Evolutionary conservation across 2,888 invertebrate species (phyloP), one percentile per base, ranked within the genome.

Genomic region (Pardosa pseudoannulata): DNA sequence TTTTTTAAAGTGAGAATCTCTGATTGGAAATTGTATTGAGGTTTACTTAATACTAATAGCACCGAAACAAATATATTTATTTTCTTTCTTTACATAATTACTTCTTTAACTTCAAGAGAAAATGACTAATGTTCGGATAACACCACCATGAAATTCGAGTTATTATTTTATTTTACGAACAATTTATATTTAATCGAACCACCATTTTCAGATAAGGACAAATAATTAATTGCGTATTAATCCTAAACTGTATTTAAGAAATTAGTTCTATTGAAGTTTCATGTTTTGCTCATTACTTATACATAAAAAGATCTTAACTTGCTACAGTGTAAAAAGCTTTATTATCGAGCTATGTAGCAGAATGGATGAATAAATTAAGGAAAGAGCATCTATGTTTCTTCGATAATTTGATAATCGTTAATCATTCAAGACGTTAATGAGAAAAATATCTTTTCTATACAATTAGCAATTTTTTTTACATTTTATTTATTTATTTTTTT

Each of bases 321-420:
- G 23, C 11, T 56, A n/a, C 5, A 19, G 3, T 23, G 56, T 56
- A 23, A 56, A 56, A 56, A 23, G 19, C 23, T 56, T 56, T 23
- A 56, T 23, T 19, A 56, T 56, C 3, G 56, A 56, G 16, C 19
- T 16, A 11, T 56, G 11, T 23, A 16, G 9, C 16, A 46, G 16
- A 46, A 16, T 23, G 56, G 23, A 56, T 56, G 56, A 56, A 56
- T 23, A 23, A 56, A 56, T 56, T 56, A 56, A 16, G 16, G 23
- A 56, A 23, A 56, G 23, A 23, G 3, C 56, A 23, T 3, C 23
- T 56, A 23, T 23, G 23, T 23, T 19, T 19, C 23, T 23, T 23
- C 23, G 56, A 56, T 56, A 56, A 56, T 56, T 56, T 56, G 23
- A 56, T 56, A 56, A 56, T 16, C 56, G 56, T 19, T 56, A 56